Base-by-base conservation (phyloP, 2,888 invertebrate species). In the Dicyrtomina minuta region DNA sequence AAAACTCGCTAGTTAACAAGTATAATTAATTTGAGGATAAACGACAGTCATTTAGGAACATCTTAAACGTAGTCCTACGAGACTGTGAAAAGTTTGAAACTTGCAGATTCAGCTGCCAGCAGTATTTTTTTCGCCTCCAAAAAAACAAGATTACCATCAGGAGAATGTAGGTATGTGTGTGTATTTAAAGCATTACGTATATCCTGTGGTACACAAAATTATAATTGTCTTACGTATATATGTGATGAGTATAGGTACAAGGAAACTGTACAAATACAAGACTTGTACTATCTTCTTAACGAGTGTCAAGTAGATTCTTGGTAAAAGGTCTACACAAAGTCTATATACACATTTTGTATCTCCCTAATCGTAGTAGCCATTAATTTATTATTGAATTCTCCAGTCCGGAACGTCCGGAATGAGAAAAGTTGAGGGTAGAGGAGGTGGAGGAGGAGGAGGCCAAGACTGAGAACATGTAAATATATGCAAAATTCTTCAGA, bases 401-500 rank as follows among this genome's bases (percentile, higher is more conserved):
- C 55, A 55, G 55, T 26, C 20, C 4, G 26, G 4, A 26, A 55
- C 20, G 55, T 26, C 20, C 4, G 26, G 4, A 26, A 55, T 51
- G 20, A 51, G 51, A 20, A 20, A 51, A 51, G 55, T 55, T 13
- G 33, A 8, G 8, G 3, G 12, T 26, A 27, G 20, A 46, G 33
- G 33, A 33, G 33, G 33, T 33, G 8, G 13, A 51, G 51, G 51
- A 51, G 6, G 51, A 55, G 15, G 20, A 17, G 22, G 13, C 46
- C 17, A 5, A 20, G 51, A 24, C 24, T 26, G 27, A 26, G 27
- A 24, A 24, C 55, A 55, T 55, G 55, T 24, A 55, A 55, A 55
- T 39, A 17, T 58, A 58, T 41, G 58, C 58, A 39, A 58, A 56
- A 58, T 13, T 43, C 33, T 46, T 64, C 22, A 71, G 46, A 71